Percentiles rank a stretch among this genome's conserved stretches.
phyloP scores from a whole-genome alignment of 2,888 invertebrate genomes.

The Iphiclides podalirius region DNA sequence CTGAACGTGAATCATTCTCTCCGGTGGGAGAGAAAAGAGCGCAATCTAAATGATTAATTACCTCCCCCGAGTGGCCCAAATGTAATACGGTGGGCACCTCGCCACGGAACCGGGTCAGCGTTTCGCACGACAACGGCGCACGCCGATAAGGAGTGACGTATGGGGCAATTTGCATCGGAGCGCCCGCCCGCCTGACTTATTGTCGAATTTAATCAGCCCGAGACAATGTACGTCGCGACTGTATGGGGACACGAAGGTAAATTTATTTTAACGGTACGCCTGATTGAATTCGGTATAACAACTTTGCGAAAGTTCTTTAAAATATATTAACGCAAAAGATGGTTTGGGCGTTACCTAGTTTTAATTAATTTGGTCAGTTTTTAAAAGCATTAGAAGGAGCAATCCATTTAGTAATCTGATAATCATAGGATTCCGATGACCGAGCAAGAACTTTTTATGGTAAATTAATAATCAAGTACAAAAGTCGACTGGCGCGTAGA shows the following conservation, averaged over 20 bases:
- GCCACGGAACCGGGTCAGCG: slow-evolving; percentile 3
- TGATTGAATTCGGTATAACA: slow-evolving; percentile 1
- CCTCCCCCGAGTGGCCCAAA: not conserved
- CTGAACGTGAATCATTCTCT: not conserved
- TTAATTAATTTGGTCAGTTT: too few species aligned
- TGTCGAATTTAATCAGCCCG: slow-evolving; percentile 45
- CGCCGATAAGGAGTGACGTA: slow-evolving; percentile 27
- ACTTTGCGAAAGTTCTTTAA: too few species aligned
- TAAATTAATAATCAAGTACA: too few species aligned
- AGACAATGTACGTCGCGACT: slow-evolving; percentile 33
- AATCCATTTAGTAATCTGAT: too few species aligned
- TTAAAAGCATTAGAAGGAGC: too few species aligned
- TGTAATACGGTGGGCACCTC: not conserved
- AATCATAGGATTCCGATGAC: too few species aligned
- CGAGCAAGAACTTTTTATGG: too few species aligned
- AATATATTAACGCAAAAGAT: too few species aligned
- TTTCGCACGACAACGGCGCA: not conserved
- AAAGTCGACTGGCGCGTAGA: too few species aligned
- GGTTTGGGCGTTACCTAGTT: too few species aligned
- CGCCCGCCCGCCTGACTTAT: slow-evolving; percentile 57
- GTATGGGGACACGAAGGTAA: slow-evolving; percentile 22
- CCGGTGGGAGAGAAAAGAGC: not conserved
- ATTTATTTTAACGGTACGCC: slow-evolving; percentile 12
- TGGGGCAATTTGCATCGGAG: slow-evolving; percentile 59
- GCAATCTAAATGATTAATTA: not conserved